Evolutionary conservation across 2,888 invertebrate species (phyloP), one percentile per base, ranked within the genome.

Genomic region (Scaptomyza caliginosa): DNA sequence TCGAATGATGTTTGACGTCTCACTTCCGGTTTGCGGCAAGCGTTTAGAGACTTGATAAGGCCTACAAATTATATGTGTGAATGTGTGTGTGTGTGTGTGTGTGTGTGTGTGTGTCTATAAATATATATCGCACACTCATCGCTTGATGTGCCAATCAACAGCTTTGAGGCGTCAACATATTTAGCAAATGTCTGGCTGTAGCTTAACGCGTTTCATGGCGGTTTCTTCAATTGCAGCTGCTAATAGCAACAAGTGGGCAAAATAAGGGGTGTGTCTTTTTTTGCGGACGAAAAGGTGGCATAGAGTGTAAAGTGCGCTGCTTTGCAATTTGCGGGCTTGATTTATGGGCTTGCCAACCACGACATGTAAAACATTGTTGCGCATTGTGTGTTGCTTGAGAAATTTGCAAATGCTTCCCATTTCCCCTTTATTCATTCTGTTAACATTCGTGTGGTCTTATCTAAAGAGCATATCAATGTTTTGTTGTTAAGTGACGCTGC

Each of bases 391-490:
- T 36, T 38, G 19, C 11, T 32, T 21, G 51, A 24, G 49, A 52
- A 51, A 24, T 30, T 54, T 23, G 52, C 49, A 46, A 39, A 58
- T 64, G 57, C 46, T 16, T n/a, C 26, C 8, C 26, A 5, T 8
- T 26, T 13, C 7, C 23, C 8, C 34, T 40, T 16, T 4, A 13
- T 13, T 24, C 16, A 1, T 21, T 21, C 10, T 16, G 7, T 24
- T 19, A 39, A 38, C 32, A 43, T 13, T 10, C 11, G n/a, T 26
- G 32, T 36, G 26, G 30, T 51, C 42, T 74, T 85, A 82, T 82
- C 81, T 82, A 65, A 82, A 82, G 56, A 82, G 81, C 81, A 82
- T 85, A 82, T 85, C 81, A 64, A 45, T 82, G 81, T 82, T 74
- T 34, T 46, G 38, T 30, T 43, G 40, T 23, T 45, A 52, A 52